phyloP scores from a whole-genome alignment of 2,888 invertebrate genomes.

The Thera britannica region DNA sequence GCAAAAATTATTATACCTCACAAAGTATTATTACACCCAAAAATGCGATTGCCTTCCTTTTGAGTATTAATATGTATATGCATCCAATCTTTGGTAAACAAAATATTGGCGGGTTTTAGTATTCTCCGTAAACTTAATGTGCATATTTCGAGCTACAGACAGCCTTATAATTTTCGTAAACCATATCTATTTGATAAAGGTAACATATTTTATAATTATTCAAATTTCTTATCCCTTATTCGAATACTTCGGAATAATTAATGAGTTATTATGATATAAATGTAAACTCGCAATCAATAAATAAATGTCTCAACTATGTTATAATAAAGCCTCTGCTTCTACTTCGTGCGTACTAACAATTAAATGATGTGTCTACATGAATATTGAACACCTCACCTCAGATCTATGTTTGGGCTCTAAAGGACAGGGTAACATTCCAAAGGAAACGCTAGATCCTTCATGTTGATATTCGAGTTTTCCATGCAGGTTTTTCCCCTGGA shows the following conservation, averaged over 20 bases:
- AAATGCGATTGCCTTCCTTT: conserved; percentile 22
- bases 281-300: conserved; percentile 42
- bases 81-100: conserved; percentile 44
- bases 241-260: conserved; percentile 35
- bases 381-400: conserved; percentile 65
- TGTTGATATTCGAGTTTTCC: conserved; percentile 83
- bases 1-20: neutral
- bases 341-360: conserved; percentile 35
- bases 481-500: conserved; percentile 78
- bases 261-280: conserved; percentile 28
- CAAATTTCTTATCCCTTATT: conserved; percentile 30
- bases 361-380: conserved; percentile 53
- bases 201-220: conserved; percentile 31
- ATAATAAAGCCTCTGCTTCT: conserved; percentile 45
- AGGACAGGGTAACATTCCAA: conserved; percentile 52
- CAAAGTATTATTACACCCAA: conserved; percentile 1
- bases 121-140: conserved; percentile 19
- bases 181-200: conserved; percentile 32
- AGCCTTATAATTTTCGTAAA: conserved; percentile 32
- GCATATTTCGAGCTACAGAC: conserved; percentile 32
- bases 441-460: conserved; percentile 58
- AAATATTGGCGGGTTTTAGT: conserved; percentile 27
- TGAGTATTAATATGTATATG: conserved; percentile 40
- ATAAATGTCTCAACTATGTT: conserved; percentile 40
- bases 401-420: conserved; percentile 69